phyloP scores from a whole-genome alignment of 1,140 invertebrate genomes.

The Capitella teleta region DNA sequence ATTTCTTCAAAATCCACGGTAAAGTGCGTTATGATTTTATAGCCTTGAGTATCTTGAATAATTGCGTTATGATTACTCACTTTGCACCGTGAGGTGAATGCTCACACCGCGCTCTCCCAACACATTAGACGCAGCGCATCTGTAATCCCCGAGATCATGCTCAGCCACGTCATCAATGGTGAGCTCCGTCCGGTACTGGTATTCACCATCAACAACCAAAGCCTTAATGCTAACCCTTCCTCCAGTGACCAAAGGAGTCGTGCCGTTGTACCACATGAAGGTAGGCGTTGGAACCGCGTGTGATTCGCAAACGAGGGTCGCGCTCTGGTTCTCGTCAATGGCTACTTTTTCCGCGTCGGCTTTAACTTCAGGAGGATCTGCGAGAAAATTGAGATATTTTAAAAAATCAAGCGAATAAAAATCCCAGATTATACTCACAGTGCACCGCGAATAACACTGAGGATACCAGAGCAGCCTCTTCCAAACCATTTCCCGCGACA shows the following conservation, averaged over 20 bases:
- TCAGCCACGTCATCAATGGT: not conserved
- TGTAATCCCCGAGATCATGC: slow-evolving; percentile 1
- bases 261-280: slow-evolving; percentile 12
- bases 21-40: no score
- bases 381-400: not conserved
- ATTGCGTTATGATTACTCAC: no score
- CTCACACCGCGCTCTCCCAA: not conserved
- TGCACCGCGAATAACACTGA: not conserved
- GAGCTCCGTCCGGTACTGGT: not conserved
- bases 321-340: slow-evolving; percentile 11
- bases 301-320: slow-evolving; percentile 14
- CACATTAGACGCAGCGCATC: not conserved
- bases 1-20: no score
- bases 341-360: slow-evolving; percentile 12
- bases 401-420: not conserved
- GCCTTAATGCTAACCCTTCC: not conserved
- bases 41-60: no score
- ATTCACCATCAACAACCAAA: not conserved
- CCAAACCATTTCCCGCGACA: not conserved
- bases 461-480: not conserved
- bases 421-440: not conserved
- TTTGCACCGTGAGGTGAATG: slow-evolving; percentile 2
- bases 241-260: not conserved
- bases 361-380: not conserved
- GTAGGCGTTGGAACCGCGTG: slow-evolving; percentile 18